phyloP scores from a whole-genome alignment of 2,888 invertebrate species.

The Pinctada fucata region DNA sequence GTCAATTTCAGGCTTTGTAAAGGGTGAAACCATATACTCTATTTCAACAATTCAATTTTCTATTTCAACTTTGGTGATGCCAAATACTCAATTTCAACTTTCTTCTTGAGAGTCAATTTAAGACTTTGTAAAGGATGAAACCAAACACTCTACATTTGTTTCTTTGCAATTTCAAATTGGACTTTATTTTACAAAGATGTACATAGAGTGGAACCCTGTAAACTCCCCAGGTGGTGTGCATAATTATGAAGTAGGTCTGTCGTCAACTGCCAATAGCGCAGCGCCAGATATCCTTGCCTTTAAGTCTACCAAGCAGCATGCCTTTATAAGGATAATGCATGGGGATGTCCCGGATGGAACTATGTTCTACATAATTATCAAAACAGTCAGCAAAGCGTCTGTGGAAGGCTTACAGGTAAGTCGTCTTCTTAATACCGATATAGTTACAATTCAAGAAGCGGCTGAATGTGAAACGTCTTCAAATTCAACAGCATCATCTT shows the following conservation, averaged over 20 bases:
- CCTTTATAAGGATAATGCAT: constrained; percentile 45
- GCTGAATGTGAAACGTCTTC: too few relatives aligned
- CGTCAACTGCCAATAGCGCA: constrained; percentile 37
- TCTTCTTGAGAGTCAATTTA: background rate
- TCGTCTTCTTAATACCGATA: background rate
- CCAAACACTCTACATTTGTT: background rate
- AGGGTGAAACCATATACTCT: background rate
- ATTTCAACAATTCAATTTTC: too few relatives aligned
- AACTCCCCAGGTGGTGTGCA: constrained; percentile 49
- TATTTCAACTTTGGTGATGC: too few relatives aligned
- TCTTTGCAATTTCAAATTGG: background rate
- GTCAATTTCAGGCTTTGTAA: background rate
- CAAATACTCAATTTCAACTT: background rate
- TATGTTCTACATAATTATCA: constrained; percentile 56
- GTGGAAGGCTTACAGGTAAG: constrained; percentile 43
- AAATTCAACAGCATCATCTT: too few relatives aligned
- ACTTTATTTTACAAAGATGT: constrained; percentile 16
- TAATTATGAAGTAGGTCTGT: constrained; percentile 57
- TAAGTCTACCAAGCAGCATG: constrained; percentile 52
- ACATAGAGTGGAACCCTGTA: constrained; percentile 53
- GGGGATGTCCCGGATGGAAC: constrained; percentile 55
- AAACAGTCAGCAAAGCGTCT: constrained; percentile 55
- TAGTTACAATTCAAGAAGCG: background rate
- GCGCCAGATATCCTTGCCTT: constrained; percentile 53
- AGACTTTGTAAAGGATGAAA: background rate